Percentiles rank a stretch among this genome's conserved stretches.
These are phyloP conservation scores for Fregata magnificens DNA, from an alignment of 2,113 vertebrate species.

Conservation along the genomic window DNA sequence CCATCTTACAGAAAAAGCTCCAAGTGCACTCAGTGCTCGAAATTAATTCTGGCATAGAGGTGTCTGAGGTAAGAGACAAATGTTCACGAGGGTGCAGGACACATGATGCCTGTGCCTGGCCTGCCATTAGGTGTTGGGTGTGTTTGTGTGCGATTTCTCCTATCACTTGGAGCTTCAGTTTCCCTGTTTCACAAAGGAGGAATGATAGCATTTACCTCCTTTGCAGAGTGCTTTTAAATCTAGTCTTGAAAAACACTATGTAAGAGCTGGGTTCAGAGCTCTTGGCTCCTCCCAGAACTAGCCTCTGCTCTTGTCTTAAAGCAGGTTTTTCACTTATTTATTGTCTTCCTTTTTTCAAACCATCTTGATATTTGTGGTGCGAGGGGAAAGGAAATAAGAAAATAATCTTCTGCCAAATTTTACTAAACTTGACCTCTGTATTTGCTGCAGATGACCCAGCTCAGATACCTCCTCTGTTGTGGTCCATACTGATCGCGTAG, in stretches of 20 bases:
- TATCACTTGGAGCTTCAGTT: background rate
- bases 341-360: background rate
- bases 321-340: background rate
- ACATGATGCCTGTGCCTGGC: background rate
- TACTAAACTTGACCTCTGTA: background rate
- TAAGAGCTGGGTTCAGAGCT: background rate
- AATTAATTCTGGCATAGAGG: background rate
- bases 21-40: background rate
- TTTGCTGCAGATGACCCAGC: background rate
- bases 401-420: background rate
- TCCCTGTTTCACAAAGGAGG: background rate
- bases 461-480: background rate
- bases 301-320: background rate
- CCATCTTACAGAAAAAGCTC: background rate
- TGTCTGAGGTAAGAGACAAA: background rate
- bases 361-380: background rate
- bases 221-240: background rate
- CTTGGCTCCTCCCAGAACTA: background rate
- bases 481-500: background rate
- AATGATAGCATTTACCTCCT: background rate
- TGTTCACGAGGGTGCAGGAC: background rate
- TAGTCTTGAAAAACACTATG: background rate
- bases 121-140: background rate
- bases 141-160: background rate
- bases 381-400: background rate